phyloP scores from a whole-genome alignment of 64 coral and sea anemone species.

The Stichodactyla helianthus region DNA sequence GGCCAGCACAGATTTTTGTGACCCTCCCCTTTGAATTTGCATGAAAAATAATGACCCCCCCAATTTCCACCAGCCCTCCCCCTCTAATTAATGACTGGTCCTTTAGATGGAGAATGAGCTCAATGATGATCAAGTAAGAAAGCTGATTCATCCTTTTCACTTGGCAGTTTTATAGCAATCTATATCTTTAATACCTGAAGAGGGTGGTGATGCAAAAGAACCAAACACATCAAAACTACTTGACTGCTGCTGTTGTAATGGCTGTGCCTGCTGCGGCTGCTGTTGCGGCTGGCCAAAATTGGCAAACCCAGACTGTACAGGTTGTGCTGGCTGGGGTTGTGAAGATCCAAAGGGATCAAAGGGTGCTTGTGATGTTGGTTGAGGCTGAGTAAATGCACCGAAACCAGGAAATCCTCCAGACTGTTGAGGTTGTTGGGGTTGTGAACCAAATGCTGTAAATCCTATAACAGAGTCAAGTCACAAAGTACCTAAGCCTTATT shows the following conservation, averaged over 20 bases:
- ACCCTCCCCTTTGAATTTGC: too few relatives aligned
- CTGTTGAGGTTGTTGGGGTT: slow-evolving; percentile 42
- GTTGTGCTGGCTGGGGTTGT: slow-evolving; percentile 44
- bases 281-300: slow-evolving; percentile 42
- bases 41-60: too few relatives aligned
- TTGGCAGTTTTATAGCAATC: not conserved
- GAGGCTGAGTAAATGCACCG: slow-evolving; percentile 50
- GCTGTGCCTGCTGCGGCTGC: slow-evolving; percentile 19
- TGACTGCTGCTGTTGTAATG: slow-evolving; percentile 33
- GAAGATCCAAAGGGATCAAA: slow-evolving; percentile 58
- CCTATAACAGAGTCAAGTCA: not conserved
- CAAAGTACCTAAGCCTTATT: not conserved
- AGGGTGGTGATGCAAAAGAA: slow-evolving; percentile 39
- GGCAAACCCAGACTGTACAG: slow-evolving; percentile 47
- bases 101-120: too few relatives aligned
- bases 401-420: slow-evolving; percentile 47
- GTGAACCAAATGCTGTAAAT: slow-evolving; percentile 32
- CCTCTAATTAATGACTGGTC: too few relatives aligned
- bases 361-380: not conserved
- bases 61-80: too few relatives aligned
- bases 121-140: too few relatives aligned
- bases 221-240: slow-evolving; percentile 67
- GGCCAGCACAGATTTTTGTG: too few relatives aligned
- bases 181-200: slow-evolving; percentile 26
- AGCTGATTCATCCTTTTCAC: not conserved